These are phyloP conservation scores for Sminthurides aquaticus DNA, from an alignment of 2,888 invertebrate genomes.

Conservation along the genomic window DNA sequence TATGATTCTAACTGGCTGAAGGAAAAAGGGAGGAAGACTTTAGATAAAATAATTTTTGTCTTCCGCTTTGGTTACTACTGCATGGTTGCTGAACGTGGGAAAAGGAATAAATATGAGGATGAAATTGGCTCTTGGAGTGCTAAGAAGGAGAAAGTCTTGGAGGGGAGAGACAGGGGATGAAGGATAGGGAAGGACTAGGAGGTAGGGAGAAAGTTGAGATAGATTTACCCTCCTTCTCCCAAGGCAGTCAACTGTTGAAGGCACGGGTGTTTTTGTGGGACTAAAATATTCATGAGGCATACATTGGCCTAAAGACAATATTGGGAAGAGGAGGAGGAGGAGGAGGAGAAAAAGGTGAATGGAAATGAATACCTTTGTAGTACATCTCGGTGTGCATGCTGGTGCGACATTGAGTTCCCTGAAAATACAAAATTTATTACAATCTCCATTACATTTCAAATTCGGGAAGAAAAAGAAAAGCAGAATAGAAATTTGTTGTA, in stretches of 20 bases:
- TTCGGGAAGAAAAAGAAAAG: neutral
- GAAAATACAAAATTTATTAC: slow-evolving; percentile 49
- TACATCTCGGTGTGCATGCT: slow-evolving; percentile 88
- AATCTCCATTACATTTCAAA: slow-evolving; percentile 22
- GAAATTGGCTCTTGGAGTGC: neutral
- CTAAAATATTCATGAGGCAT: slow-evolving; percentile 26
- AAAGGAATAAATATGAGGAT: neutral
- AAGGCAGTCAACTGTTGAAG: too few species aligned
- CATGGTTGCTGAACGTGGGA: neutral
- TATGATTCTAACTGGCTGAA: too few species aligned
- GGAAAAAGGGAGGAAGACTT: neutral
- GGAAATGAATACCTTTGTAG: slow-evolving; percentile 65
- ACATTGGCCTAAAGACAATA: slow-evolving; percentile 25
- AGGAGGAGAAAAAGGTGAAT: slow-evolving; percentile 12
- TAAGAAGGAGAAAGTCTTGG: neutral
- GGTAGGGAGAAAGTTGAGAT: too few species aligned
- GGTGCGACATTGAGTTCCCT: slow-evolving; percentile 67
- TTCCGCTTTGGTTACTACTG: neutral
- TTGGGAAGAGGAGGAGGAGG: slow-evolving; percentile 4
- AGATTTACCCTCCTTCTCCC: too few species aligned
- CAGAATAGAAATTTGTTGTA: neutral
- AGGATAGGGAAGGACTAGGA: too few species aligned
- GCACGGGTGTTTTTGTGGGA: slow-evolving; percentile 3
- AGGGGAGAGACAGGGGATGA: too few species aligned
- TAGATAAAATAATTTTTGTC: neutral